Base-by-base conservation (phyloP, 2,888 invertebrate genomes). In the Anoncus sp. region DNA sequence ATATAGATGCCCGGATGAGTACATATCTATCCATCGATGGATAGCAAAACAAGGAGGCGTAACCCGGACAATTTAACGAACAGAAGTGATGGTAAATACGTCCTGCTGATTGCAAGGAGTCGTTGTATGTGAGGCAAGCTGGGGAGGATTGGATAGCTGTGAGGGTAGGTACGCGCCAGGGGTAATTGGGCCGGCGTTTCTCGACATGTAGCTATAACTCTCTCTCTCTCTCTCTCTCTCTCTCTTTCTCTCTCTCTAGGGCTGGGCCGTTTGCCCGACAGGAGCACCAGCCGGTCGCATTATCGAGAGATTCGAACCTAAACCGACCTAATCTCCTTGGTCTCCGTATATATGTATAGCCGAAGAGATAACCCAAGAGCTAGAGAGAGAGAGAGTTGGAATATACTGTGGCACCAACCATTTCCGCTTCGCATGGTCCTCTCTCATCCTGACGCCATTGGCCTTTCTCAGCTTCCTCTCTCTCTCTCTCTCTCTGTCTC, bases 281-380 rank as follows among this genome's bases (percentile, higher is more conserved):
- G 10, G 67, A 55, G 70, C 69, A 62, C 63, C 79, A 79, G 75
- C 79, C 75, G 67, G 72, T 73, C 74, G 71, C 69, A 81, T 81
- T 81, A 81, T 80, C 81, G 80, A 75, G 74, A 78, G 80, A 80
- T 80, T 66, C 78, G 63, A 81, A 81, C 78, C 67, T 81, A 74
- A 80, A 81, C 78, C 80, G 73, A 76, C 75, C 81, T 81, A 81
- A 81, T 81, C 81, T 81, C 81, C 76, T 66, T 62, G 57, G 35
- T 31, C 27, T 60, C 10, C 27, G 14, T 47, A 57, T 66, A 71
- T 67, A 38, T 55, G 45, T 71, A 51, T 24, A 22, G 7, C 6
- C 9, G 31, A 9, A 45, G 31, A 22, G 43, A n/a, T 43, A 43
- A 43, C n/a, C 22, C 49, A 14, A 27, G 59, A 49, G 55, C 16